Percentiles rank a stretch among this genome's conserved stretches.
phyloP scores from a whole-genome alignment of 2,888 invertebrate species.

The Tortricodes alternella region DNA sequence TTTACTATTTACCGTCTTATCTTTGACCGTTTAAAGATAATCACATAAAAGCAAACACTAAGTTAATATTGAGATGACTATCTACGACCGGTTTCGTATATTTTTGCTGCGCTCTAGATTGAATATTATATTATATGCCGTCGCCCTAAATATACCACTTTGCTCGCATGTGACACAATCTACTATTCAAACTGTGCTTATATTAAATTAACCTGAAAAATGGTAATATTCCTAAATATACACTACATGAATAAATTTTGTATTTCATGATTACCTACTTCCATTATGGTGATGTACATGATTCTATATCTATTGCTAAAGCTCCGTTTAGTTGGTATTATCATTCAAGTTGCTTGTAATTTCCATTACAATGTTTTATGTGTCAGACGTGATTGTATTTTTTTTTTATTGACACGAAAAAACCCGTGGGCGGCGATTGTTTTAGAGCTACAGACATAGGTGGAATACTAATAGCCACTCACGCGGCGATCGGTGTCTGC shows the following conservation, averaged over 20 bases:
- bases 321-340: conserved; percentile 6
- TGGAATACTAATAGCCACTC: conserved; percentile 62
- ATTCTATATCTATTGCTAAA: conserved; percentile 1
- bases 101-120: too few relatives aligned
- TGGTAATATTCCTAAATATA: too few relatives aligned
- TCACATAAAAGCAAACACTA: too few relatives aligned
- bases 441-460: conserved; percentile 57
- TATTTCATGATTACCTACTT: not conserved
- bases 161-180: too few relatives aligned
- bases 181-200: too few relatives aligned
- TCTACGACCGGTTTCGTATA: too few relatives aligned
- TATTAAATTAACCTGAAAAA: too few relatives aligned
- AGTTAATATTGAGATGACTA: too few relatives aligned
- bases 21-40: not conserved
- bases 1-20: not conserved
- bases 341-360: conserved; percentile 41
- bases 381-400: conserved; percentile 61
- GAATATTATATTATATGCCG: too few relatives aligned
- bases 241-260: too few relatives aligned
- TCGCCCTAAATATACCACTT: too few relatives aligned
- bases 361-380: conserved; percentile 54
- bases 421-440: conserved; percentile 65
- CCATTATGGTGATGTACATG: conserved; percentile 5
- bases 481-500: conserved; percentile 40
- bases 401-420: conserved; percentile 59